Evolutionary conservation across 1,140 invertebrate species (phyloP), one percentile per base, ranked within the genome.

Genomic region (Globodera ellingtonae): DNA sequence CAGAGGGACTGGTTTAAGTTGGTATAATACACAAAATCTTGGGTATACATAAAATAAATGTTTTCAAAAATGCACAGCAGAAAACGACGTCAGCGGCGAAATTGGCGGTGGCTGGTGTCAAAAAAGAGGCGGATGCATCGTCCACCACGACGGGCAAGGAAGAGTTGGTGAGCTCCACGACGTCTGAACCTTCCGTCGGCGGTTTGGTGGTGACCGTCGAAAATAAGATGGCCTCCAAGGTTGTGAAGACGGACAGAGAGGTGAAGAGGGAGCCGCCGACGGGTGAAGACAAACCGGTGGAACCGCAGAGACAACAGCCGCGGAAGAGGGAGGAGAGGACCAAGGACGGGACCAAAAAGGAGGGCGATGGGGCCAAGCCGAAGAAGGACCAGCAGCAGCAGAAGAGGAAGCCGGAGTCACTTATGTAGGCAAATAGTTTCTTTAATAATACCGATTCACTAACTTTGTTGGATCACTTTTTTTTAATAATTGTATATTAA

Each of bases 111-210:
- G 10, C 10, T 4, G 72, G 7, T 8, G 72, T 73, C 8, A 73
- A 73, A n/a, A 48, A 24, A 7, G 72, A 73, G 15, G 6, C 52
- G 46, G 50, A 13, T 52, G 50, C 50, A 13, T 52, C 50, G 50
- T 13, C 50, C 50, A 52, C n/a, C n/a, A n/a, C n/a, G n/a, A n/a
- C 50, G 7, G 50, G 50, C 50, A 73, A 50, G 72, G 52, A 73
- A 67, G 66, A 67, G 7, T 44, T 44, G 66, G 66, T 67, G n/a
- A 67, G 66, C 66, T 67, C 66, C 8, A 67, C 66, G 15, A 67
- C 66, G 35, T 8, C 66, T 21, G 66, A 67, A 67, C n/a, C 8
- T 21, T 67, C 66, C n/a, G 50, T 13, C 50, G 50, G 50, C 50
- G 50, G 50, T 52, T 44, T 67, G 35, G n/a, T 67, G n/a, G 35